A percentile compares a stretch with the other conserved stretches of the same genome.
These are phyloP conservation scores for Agrotis clavis DNA, from an alignment of 2,888 invertebrate genomes.

Conservation along the genomic window DNA sequence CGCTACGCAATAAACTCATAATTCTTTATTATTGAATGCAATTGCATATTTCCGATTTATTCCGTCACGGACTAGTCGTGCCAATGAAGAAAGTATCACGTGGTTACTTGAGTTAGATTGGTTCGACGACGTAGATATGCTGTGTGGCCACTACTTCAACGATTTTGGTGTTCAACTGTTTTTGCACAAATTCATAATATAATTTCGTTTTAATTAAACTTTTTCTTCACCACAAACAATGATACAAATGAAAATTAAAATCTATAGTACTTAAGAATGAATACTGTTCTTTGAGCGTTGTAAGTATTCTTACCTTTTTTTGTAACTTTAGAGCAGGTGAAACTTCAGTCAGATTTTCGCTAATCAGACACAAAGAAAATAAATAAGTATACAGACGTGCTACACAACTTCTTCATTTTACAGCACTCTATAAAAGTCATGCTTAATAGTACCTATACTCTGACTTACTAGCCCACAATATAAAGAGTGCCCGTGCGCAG, in stretches of 20 bases:
- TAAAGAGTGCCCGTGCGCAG: slow-evolving; percentile 68
- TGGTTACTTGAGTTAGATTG: slow-evolving; percentile 40
- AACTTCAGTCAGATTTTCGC: not conserved
- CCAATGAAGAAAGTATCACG: slow-evolving; percentile 74
- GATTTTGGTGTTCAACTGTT: not conserved
- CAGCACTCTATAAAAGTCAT: not conserved
- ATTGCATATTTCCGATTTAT: slow-evolving; percentile 61
- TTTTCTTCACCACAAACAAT: too few species aligned
- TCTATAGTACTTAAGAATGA: not conserved
- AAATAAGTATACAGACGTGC: not conserved
- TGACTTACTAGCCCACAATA: slow-evolving; percentile 42
- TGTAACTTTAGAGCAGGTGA: not conserved
- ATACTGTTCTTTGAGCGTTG: not conserved
- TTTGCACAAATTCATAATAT: not conserved
- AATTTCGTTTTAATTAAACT: too few species aligned
- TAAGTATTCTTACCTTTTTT: not conserved
- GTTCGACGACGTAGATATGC: slow-evolving; percentile 4
- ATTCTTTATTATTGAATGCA: slow-evolving; percentile 49
- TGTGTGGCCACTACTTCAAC: slow-evolving; percentile 25
- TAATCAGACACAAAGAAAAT: not conserved
- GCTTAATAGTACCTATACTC: slow-evolving; percentile 3
- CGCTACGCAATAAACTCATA: slow-evolving; percentile 56
- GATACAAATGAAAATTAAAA: not conserved
- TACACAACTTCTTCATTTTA: not conserved
- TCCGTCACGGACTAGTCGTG: slow-evolving; percentile 66